Conservation (phyloP, 2,113 vertebrate genomes). For the Cololabis saira region DNA sequence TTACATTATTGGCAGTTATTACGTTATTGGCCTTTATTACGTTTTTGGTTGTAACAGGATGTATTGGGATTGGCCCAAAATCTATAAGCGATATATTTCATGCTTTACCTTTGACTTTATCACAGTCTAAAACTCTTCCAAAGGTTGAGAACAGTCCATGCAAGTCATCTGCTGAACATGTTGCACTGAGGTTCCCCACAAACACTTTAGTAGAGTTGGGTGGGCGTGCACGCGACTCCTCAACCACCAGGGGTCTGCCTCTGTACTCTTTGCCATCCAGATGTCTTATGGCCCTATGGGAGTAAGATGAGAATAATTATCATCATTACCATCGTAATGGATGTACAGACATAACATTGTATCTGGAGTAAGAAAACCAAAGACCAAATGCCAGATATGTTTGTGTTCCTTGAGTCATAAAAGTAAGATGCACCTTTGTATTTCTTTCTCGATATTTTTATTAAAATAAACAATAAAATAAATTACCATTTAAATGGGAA, state of each 20-base stretch:
- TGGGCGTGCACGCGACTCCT: slow-evolving; percentile 90
- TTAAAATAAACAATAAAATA: too few relatives aligned
- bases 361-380: too few relatives aligned
- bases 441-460: too few relatives aligned
- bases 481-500: too few relatives aligned
- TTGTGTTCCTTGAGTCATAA: too few relatives aligned
- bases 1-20: too few relatives aligned
- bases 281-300: slow-evolving; percentile 86
- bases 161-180: slow-evolving; percentile 90
- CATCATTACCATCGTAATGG: not conserved
- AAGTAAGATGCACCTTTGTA: too few relatives aligned
- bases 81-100: not conserved
- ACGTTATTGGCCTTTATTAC: too few relatives aligned
- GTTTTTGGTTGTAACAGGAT: too few relatives aligned
- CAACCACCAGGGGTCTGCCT: slow-evolving; percentile 90
- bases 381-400: too few relatives aligned
- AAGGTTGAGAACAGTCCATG: slow-evolving; percentile 92
- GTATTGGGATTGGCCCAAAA: too few relatives aligned
- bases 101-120: slow-evolving; percentile 93
- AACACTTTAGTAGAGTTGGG: slow-evolving; percentile 95
- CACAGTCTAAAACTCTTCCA: slow-evolving; percentile 94
- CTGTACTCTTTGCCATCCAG: slow-evolving; percentile 91
- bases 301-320: not conserved
- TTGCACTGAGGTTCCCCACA: slow-evolving; percentile 93
- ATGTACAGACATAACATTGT: too few relatives aligned